Conservation (phyloP, 2,888 invertebrate species). For the Aspidiotus destructor region DNA sequence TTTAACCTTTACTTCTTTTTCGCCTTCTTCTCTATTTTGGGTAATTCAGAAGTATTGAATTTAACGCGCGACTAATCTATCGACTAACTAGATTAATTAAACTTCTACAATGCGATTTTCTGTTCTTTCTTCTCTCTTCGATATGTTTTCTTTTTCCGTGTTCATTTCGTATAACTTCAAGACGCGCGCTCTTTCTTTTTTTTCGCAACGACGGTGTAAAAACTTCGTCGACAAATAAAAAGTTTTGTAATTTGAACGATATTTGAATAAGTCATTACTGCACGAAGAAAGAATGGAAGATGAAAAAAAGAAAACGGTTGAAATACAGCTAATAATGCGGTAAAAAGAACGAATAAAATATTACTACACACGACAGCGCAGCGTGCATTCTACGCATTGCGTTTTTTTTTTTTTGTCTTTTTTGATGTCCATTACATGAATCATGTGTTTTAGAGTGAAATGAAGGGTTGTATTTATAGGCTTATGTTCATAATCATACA, state of each 20-base stretch:
- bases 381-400: background rate
- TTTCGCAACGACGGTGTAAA: background rate
- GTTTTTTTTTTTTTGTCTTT: background rate
- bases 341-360: background rate
- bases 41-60: conserved; percentile 14
- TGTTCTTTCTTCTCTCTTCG: conserved; percentile 14
- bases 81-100: conserved; percentile 27
- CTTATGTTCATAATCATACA: too few species aligned
- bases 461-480: too few species aligned
- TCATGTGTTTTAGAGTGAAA: too few species aligned
- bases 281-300: background rate
- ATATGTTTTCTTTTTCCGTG: too few species aligned
- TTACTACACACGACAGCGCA: background rate
- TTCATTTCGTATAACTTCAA: too few species aligned
- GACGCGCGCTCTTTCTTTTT: background rate
- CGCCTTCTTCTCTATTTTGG: too few species aligned
- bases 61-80: conserved; percentile 17
- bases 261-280: conserved; percentile 25
- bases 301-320: too few species aligned
- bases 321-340: conserved; percentile 6
- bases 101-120: conserved; percentile 20
- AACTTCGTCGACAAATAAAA: conserved; percentile 9
- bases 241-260: conserved; percentile 26
- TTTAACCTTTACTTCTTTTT: too few species aligned
- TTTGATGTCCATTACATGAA: too few species aligned